A percentile compares a stretch with the other conserved stretches of the same genome.
These are phyloP conservation scores for Tragelaphus scriptus DNA, from an alignment of 2,113 vertebrate genomes.

Conservation along the genomic window DNA sequence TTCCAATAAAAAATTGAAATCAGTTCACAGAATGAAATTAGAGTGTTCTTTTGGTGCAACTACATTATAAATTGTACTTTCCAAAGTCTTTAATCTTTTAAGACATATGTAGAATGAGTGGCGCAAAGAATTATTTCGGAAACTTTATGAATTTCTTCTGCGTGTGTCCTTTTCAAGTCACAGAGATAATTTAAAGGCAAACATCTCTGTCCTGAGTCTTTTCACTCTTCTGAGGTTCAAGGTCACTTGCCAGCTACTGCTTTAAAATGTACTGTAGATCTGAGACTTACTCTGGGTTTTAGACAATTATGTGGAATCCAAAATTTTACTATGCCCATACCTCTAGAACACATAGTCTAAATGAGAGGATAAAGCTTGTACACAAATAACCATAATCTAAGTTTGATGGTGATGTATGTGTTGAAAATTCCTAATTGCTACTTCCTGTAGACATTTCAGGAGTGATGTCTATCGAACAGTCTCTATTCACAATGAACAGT, in stretches of 20 bases:
- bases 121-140: background rate
- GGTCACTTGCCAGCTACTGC: background rate
- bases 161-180: conserved; percentile 8
- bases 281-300: background rate
- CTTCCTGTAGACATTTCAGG: background rate
- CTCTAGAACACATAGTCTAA: background rate
- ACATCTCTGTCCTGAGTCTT: background rate
- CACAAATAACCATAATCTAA: background rate
- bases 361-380: background rate
- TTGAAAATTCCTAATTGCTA: background rate
- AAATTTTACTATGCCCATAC: background rate
- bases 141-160: background rate
- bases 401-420: background rate
- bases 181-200: conserved; percentile 7
- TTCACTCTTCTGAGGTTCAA: background rate
- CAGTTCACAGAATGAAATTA: conserved; percentile 3
- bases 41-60: background rate
- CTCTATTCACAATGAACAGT: background rate
- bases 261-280: background rate
- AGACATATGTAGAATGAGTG: background rate
- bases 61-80: background rate
- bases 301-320: background rate
- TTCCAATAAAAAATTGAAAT: conserved; percentile 38
- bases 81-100: conserved; percentile 26
- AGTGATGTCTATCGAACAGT: background rate